A percentile compares a stretch with the other conserved stretches of the same genome.
phyloP scores from a whole-genome alignment of 2,888 invertebrate genomes.

The Adelphocoris suturalis region DNA sequence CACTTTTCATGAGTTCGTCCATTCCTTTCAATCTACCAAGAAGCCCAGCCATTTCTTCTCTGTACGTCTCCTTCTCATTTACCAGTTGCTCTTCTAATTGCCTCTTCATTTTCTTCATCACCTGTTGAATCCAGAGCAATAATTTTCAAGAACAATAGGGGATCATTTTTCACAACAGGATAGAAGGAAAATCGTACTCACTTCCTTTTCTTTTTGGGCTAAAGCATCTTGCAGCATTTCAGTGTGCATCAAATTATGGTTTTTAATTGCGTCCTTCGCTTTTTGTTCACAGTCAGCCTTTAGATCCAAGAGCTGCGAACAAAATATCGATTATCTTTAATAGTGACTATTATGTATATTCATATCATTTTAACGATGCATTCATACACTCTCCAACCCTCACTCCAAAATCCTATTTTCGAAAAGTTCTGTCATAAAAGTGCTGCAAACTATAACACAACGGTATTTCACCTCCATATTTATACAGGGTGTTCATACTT shows the following conservation, averaged over 20 bases:
- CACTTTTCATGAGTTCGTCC: constrained; percentile 81
- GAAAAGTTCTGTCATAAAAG: no score
- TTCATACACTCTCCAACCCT: no score
- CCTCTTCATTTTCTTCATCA: constrained; percentile 79
- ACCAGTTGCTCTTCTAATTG: constrained; percentile 85
- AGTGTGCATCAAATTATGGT: constrained; percentile 53
- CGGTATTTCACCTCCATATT: no score
- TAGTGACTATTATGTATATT: no score
- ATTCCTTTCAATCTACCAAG: constrained; percentile 88
- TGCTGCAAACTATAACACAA: no score
- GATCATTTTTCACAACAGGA: no score
- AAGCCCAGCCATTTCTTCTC: constrained; percentile 86
- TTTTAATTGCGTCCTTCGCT: constrained; percentile 62
- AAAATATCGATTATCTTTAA: no score
- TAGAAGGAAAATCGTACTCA: neutral
- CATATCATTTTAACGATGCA: no score
- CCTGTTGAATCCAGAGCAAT: neutral
- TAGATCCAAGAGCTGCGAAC: constrained; percentile 52
- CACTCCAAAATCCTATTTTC: no score
- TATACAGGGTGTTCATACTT: no score
- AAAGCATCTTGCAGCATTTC: constrained; percentile 66
- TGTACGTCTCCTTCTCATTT: constrained; percentile 84
- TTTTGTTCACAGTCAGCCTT: constrained; percentile 63
- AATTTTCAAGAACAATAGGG: no score
- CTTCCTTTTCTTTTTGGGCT: constrained; percentile 62